phyloP scores from a whole-genome alignment of 30 jellyfish, hydroid and myxozoan genomes.

The Aurelia sp. region DNA sequence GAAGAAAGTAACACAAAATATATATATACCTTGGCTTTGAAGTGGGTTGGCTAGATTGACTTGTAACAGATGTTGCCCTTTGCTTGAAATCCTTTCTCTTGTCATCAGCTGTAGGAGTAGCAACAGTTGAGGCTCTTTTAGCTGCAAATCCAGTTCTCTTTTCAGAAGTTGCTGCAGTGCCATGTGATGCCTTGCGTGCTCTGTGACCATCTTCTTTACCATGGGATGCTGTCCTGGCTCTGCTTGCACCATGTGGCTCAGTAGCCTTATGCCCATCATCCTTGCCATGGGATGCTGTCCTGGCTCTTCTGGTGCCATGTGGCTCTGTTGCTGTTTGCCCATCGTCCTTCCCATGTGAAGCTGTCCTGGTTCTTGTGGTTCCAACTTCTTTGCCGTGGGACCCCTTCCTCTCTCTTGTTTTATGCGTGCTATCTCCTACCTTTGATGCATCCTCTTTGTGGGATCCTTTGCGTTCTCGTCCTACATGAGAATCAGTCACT shows the following conservation, averaged over 20 bases:
- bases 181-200: conserved; percentile 26
- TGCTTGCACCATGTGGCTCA: background rate
- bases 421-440: background rate
- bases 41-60: conserved; percentile 5
- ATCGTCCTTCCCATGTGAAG: conserved; percentile 5
- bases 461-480: background rate
- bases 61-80: conserved; percentile 49
- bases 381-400: background rate
- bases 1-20: conserved; percentile 1
- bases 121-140: conserved; percentile 75
- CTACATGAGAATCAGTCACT: conserved; percentile 2
- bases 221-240: conserved; percentile 43
- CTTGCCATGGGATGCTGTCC: conserved; percentile 16
- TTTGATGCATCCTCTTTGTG: background rate
- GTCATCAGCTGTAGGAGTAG: conserved; percentile 50
- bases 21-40: conserved; percentile 73
- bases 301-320: background rate
- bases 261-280: conserved; percentile 6
- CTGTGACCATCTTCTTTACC: conserved; percentile 19
- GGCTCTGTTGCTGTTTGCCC: background rate
- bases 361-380: background rate
- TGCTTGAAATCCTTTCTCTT: conserved; percentile 54
- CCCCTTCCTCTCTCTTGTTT: background rate
- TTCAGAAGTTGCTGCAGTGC: conserved; percentile 29
- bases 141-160: conserved; percentile 64